phyloP scores from a whole-genome alignment of 1,140 invertebrate species.

The Eupristina koningsbergeri region DNA sequence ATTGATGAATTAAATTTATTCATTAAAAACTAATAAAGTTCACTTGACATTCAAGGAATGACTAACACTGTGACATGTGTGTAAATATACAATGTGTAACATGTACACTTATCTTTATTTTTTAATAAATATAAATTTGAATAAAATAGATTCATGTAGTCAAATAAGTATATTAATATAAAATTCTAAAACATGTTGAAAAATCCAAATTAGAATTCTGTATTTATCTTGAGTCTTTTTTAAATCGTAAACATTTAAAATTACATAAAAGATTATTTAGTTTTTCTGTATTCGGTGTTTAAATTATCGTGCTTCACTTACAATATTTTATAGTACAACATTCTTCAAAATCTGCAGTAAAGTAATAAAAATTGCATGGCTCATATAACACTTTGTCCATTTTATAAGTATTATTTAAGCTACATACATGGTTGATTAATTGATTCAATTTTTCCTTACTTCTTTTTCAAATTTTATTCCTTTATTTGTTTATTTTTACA shows the following conservation, averaged over 20 bases:
- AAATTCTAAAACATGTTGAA: background rate
- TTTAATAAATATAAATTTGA: no score
- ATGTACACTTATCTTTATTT: no score
- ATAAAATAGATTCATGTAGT: no score
- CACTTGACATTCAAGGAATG: no score
- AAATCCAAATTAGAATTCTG: constrained; percentile 37
- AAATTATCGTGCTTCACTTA: constrained; percentile 20
- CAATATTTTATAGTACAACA: constrained; percentile 14
- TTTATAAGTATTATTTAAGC: constrained; percentile 7
- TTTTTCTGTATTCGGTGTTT: constrained; percentile 26
- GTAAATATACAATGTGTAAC: no score
- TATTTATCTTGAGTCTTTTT: constrained; percentile 17
- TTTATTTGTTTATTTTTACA: background rate
- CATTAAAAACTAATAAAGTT: no score
- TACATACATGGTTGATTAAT: constrained; percentile 4
- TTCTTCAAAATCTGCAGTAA: constrained; percentile 18
- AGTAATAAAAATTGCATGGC: constrained; percentile 37
- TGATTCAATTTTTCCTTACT: constrained; percentile 21
- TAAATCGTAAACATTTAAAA: constrained; percentile 2
- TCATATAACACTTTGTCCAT: constrained; percentile 22
- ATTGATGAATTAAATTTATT: no score
- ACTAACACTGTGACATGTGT: no score
- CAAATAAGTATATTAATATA: no score
- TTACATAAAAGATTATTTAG: constrained; percentile 10
- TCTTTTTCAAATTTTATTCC: constrained; percentile 11